phyloP scores from a whole-genome alignment of 2,888 invertebrate genomes.

The Mesochorus sp. region DNA sequence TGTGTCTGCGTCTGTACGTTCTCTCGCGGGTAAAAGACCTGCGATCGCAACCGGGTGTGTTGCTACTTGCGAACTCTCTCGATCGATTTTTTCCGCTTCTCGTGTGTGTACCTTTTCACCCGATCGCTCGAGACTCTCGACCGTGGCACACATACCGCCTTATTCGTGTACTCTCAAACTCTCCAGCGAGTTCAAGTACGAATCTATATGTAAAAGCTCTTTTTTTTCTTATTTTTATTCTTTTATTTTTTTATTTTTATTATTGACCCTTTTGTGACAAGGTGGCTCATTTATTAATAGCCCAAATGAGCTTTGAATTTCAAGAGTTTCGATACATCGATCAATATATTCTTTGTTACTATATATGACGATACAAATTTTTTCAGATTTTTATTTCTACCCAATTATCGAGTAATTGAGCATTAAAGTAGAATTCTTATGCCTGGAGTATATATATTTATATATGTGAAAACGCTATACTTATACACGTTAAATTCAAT shows the following conservation, averaged over 20 bases:
- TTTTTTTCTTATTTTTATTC: conserved; percentile 4
- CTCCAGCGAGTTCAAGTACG: not conserved
- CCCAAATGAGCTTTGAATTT: too few relatives aligned
- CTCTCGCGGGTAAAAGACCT: not conserved
- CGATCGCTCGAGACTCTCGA: conserved; percentile 16
- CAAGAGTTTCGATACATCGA: too few relatives aligned
- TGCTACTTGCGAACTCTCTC: conserved; percentile 1
- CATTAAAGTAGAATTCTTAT: too few relatives aligned
- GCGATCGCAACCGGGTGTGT: conserved; percentile 9
- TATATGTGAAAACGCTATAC: too few relatives aligned
- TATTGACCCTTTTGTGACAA: not conserved
- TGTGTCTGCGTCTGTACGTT: not conserved
- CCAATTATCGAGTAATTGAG: too few relatives aligned
- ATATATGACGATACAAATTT: too few relatives aligned
- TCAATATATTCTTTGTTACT: too few relatives aligned
- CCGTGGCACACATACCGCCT: conserved; percentile 52
- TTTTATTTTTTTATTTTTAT: not conserved
- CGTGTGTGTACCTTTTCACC: conserved; percentile 19
- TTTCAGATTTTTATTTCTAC: too few relatives aligned
- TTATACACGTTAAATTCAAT: too few relatives aligned
- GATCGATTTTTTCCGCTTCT: conserved; percentile 22
- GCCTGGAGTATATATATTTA: too few relatives aligned
- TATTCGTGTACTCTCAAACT: conserved; percentile 9
- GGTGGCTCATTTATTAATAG: too few relatives aligned
- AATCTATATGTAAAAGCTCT: not conserved